Conservation (phyloP, 2,888 invertebrate species). For the Epinotia brunnichana region DNA sequence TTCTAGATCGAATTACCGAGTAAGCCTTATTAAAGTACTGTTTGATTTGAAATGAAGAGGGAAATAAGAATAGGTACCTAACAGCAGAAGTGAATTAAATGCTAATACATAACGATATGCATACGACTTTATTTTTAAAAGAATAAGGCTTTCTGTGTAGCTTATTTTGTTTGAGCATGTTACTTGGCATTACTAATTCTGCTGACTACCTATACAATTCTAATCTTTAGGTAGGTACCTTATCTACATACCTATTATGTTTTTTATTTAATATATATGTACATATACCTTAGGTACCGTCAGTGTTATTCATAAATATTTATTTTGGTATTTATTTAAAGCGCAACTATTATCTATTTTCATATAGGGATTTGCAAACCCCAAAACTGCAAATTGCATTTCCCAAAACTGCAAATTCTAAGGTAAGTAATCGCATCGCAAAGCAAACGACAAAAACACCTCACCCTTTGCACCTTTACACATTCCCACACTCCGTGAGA, state of each 20-base stretch:
- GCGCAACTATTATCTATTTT: neutral
- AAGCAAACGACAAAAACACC: conserved; percentile 45
- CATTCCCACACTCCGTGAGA: conserved; percentile 83
- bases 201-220: too few species aligned
- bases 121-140: too few species aligned
- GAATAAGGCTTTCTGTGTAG: too few species aligned
- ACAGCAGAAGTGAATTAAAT: neutral
- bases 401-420: conserved; percentile 51
- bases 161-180: too few species aligned
- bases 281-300: too few species aligned
- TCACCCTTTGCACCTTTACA: conserved; percentile 76
- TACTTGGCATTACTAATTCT: too few species aligned
- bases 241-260: too few species aligned
- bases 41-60: conserved; percentile 9
- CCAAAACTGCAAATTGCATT: conserved; percentile 50
- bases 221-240: too few species aligned
- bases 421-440: conserved; percentile 13
- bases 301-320: neutral
- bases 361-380: neutral
- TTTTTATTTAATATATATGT: too few species aligned
- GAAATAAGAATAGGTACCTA: too few species aligned
- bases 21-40: neutral
- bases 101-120: too few species aligned
- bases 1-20: conserved; percentile 13
- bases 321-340: neutral